A percentile compares a stretch with the other conserved stretches of the same genome.
These are phyloP conservation scores for Busseola fusca DNA, from an alignment of 2,888 invertebrate species.

Conservation along the genomic window DNA sequence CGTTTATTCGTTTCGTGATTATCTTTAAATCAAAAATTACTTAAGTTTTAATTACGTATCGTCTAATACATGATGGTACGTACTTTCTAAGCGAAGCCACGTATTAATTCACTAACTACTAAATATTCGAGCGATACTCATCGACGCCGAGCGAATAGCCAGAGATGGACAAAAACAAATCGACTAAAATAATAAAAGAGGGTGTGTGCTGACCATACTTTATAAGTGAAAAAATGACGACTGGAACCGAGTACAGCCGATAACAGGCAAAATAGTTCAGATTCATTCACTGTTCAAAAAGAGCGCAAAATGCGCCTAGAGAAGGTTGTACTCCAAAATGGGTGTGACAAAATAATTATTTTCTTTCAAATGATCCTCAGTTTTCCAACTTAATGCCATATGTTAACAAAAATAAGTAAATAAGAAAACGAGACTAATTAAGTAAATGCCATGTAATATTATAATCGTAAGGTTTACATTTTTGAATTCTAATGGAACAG, in stretches of 20 bases:
- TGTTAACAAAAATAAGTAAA: not conserved
- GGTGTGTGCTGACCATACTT: not conserved
- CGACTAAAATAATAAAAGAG: constrained; percentile 5
- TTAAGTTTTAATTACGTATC: constrained; percentile 74
- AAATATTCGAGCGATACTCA: constrained; percentile 53
- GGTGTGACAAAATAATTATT: not conserved
- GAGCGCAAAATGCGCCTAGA: not conserved
- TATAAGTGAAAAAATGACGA: not conserved
- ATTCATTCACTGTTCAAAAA: not conserved
- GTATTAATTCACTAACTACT: constrained; percentile 63
- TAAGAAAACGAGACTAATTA: constrained; percentile 42
- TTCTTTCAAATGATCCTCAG: not conserved
- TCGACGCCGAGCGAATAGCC: constrained; percentile 46
- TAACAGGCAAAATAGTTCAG: not conserved
- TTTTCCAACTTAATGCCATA: constrained; percentile 12
- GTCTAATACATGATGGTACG: constrained; percentile 74
- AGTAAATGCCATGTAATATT: constrained; percentile 52
- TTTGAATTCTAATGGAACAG: not conserved
- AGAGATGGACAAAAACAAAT: constrained; percentile 19
- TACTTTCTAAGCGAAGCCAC: constrained; percentile 61
- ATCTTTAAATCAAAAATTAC: constrained; percentile 62
- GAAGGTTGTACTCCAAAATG: not conserved
- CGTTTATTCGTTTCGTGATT: constrained; percentile 73
- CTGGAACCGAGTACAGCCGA: not conserved
- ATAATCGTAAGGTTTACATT: constrained; percentile 13